phyloP scores from a whole-genome alignment of 2,797 vertebrate species.

The Spinus pinus region DNA sequence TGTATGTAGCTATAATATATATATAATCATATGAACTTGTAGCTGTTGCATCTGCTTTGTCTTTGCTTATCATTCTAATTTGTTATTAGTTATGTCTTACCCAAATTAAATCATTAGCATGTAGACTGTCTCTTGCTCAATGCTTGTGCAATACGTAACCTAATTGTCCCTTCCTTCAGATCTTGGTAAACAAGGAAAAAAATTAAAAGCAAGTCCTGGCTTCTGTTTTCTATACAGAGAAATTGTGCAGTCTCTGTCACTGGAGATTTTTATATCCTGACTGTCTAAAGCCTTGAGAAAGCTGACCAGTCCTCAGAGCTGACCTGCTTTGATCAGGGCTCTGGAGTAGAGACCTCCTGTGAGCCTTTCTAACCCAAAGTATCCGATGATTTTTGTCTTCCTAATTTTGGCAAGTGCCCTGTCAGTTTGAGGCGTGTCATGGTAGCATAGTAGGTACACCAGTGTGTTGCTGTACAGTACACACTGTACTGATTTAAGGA shows the following conservation, averaged over 20 bases:
- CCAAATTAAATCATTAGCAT: neutral
- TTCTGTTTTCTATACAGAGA: neutral
- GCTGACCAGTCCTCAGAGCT: neutral
- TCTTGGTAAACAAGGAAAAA: neutral
- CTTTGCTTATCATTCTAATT: neutral
- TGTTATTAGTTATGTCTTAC: neutral
- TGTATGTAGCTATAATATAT: neutral
- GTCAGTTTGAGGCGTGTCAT: neutral
- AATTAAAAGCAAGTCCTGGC: neutral
- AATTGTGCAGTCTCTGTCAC: neutral
- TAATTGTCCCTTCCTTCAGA: neutral
- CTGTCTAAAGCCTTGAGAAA: neutral
- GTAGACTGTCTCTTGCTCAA: neutral
- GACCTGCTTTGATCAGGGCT: neutral
- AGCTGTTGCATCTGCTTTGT: neutral
- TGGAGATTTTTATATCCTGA: neutral
- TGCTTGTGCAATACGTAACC: neutral
- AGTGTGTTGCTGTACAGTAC: neutral
- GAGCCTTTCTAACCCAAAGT: neutral
- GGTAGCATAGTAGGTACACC: neutral
- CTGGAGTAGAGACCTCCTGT: neutral
- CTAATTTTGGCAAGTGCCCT: neutral
- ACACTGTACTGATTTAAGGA: neutral
- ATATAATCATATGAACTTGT: neutral
- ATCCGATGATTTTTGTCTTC: neutral